phyloP scores from a whole-genome alignment of 2,888 invertebrate genomes.

The Melipona beecheii region DNA sequence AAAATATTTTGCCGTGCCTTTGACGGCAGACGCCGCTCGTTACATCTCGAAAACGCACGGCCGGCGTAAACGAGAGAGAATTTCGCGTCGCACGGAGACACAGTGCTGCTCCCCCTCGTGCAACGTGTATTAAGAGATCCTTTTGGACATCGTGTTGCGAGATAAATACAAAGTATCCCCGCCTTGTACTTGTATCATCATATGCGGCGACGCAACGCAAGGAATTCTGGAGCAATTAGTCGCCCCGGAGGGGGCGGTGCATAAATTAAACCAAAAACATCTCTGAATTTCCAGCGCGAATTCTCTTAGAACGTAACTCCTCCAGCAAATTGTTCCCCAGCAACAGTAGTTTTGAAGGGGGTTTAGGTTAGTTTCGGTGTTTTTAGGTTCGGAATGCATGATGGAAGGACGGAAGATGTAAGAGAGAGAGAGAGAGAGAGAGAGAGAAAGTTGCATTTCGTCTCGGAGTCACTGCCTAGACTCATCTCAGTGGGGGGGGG shows the following conservation, averaged over 20 bases:
- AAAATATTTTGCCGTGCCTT: slow-evolving; percentile 36
- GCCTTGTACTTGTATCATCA: not conserved
- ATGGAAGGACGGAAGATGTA: too few relatives aligned
- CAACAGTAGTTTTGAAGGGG: too few relatives aligned
- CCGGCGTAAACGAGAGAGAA: not conserved
- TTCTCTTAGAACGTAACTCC: too few relatives aligned
- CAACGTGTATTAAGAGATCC: not conserved
- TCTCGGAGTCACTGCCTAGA: too few relatives aligned
- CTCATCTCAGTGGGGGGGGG: too few relatives aligned
- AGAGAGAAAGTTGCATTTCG: too few relatives aligned
- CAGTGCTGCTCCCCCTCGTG: not conserved
- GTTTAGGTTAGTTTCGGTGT: too few relatives aligned
- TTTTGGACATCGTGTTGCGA: not conserved
- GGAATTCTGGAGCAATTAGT: not conserved
- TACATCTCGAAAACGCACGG: not conserved
- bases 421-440: too few relatives aligned
- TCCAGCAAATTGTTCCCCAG: too few relatives aligned
- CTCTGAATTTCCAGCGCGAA: not conserved
- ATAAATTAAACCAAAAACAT: not conserved
- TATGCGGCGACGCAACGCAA: not conserved
- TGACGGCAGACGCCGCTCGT: not conserved
- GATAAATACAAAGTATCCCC: not conserved
- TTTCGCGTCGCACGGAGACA: not conserved
- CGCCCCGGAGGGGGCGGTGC: not conserved
- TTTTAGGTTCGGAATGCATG: too few relatives aligned